A percentile compares a stretch with the other conserved stretches of the same genome.
Evolutionary conservation across 2,113 vertebrate genomes (phyloP).

Genomic region (Malaclemys terrapin): DNA sequence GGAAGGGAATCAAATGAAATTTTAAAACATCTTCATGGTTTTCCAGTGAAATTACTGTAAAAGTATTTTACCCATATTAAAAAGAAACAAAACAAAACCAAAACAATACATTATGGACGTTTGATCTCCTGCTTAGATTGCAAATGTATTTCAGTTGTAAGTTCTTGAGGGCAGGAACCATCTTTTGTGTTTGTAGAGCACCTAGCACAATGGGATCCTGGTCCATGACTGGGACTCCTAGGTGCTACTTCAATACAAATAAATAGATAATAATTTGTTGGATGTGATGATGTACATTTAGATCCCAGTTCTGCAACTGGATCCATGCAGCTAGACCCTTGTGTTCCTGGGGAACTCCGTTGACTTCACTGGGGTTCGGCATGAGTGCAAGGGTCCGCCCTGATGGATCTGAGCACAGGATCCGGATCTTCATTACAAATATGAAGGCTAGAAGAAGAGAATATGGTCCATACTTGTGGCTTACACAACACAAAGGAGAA

Average conservation of each 20-base stretch:
- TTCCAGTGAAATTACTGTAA: constrained; percentile 29
- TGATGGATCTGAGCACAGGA: background rate
- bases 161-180: background rate
- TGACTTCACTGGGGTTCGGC: too few relatives aligned
- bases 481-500: background rate
- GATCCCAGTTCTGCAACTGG: fast-evolving
- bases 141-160: background rate
- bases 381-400: too few relatives aligned
- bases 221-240: background rate
- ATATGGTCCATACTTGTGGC: background rate
- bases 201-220: background rate
- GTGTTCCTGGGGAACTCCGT: background rate
- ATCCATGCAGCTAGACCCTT: background rate
- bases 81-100: background rate
- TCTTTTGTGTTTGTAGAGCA: background rate
- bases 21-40: constrained; percentile 56
- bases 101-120: background rate
- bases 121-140: background rate
- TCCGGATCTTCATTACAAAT: background rate
- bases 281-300: background rate
- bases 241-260: background rate
- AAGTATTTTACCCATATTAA: background rate
- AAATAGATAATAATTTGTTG: background rate
- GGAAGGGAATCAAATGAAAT: constrained; percentile 59
- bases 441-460: background rate